These are phyloP conservation scores for Tipula vernalis DNA, from an alignment of 2,888 invertebrate species.

Conservation along the genomic window DNA sequence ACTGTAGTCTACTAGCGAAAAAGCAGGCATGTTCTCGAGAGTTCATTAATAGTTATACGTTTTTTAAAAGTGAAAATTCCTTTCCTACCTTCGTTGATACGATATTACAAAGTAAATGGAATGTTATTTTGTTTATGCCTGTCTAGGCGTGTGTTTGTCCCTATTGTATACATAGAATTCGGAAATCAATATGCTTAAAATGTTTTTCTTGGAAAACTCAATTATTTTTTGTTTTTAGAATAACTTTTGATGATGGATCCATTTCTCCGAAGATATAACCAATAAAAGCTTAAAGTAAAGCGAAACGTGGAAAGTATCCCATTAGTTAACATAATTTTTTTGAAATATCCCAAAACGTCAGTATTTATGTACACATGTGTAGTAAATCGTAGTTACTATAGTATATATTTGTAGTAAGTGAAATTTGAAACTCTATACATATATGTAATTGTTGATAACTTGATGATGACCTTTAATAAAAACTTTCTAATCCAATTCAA, in stretches of 20 bases:
- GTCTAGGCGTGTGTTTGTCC: too few relatives aligned
- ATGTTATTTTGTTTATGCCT: too few relatives aligned
- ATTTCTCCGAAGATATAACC: neutral
- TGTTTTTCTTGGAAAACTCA: too few relatives aligned
- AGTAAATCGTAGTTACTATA: neutral
- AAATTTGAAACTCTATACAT: neutral
- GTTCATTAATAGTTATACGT: too few relatives aligned
- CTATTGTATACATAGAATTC: too few relatives aligned
- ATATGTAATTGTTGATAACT: neutral
- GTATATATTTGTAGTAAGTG: neutral
- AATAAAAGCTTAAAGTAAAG: neutral
- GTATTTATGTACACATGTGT: neutral
- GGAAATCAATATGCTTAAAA: too few relatives aligned
- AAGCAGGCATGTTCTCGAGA: too few relatives aligned
- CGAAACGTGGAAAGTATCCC: neutral
- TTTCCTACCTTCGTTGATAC: too few relatives aligned
- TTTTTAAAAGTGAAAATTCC: too few relatives aligned
- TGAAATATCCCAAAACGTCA: neutral
- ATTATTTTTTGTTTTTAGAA: too few relatives aligned
- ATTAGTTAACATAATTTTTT: neutral
- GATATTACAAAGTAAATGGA: too few relatives aligned
- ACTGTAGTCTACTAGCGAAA: too few relatives aligned
- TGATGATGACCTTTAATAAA: neutral
- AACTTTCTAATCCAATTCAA: conserved; percentile 4
- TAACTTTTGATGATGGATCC: neutral